phyloP scores from a whole-genome alignment of 2,888 invertebrate genomes.

The Aspidapion aeneum region DNA sequence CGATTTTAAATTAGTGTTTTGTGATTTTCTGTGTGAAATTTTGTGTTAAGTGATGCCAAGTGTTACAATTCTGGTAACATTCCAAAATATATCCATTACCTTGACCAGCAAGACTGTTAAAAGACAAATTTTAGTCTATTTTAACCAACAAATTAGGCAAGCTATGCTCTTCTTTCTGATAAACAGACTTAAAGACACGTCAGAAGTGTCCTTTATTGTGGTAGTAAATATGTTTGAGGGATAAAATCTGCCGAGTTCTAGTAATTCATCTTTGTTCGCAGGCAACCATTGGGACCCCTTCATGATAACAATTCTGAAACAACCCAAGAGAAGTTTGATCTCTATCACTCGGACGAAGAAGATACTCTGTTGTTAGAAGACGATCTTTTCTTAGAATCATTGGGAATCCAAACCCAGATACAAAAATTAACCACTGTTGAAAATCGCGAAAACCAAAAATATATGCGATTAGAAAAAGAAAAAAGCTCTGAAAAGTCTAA shows the following conservation, averaged over 20 bases:
- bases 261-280: background rate
- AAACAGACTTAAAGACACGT: no score
- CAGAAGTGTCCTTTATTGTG: no score
- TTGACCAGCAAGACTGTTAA: background rate
- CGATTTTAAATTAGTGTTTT: background rate
- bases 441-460: no score
- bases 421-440: no score
- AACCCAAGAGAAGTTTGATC: no score
- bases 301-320: no score
- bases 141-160: background rate
- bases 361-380: no score
- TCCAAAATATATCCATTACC: background rate
- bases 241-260: no score
- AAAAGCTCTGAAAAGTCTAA: background rate
- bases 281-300: background rate
- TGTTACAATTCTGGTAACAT: background rate
- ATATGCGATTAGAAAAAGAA: no score
- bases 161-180: no score
- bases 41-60: background rate
- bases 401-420: background rate
- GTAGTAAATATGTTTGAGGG: no score
- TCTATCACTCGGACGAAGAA: background rate
- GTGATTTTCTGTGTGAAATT: background rate
- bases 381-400: background rate
- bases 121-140: background rate